A percentile compares a stretch with the other conserved stretches of the same genome.
Conservation (phyloP, 2,113 vertebrate species). For the Boleophthalmus pectinirostris region DNA sequence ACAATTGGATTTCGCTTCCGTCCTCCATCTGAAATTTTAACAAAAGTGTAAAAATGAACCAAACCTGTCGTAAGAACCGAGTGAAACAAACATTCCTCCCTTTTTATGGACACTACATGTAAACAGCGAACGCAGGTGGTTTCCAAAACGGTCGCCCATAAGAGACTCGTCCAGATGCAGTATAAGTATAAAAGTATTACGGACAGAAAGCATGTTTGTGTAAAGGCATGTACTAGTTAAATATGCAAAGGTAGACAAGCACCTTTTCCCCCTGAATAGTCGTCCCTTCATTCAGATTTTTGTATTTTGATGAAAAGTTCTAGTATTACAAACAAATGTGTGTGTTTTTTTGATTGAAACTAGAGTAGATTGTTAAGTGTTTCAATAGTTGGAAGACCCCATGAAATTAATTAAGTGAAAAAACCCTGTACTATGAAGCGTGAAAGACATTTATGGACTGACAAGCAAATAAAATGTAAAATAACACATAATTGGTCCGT, state of each 20-base stretch:
- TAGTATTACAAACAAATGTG: slow-evolving; percentile 32
- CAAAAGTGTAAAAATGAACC: not conserved
- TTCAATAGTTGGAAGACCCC: slow-evolving; percentile 17
- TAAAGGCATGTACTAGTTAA: slow-evolving; percentile 46
- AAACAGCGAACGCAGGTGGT: not conserved
- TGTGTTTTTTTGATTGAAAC: slow-evolving; percentile 21
- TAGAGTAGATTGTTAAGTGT: slow-evolving; percentile 43
- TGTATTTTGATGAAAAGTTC: slow-evolving; percentile 11
- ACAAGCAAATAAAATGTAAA: too few relatives aligned
- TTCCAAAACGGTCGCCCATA: not conserved
- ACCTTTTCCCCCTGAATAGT: slow-evolving; percentile 8
- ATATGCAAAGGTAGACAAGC: slow-evolving; percentile 19
- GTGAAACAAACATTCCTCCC: not conserved
- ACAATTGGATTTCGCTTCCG: too few relatives aligned
- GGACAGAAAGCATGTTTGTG: slow-evolving; percentile 50
- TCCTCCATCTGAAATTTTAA: not conserved
- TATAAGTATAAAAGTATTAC: not conserved
- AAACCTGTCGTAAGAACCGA: not conserved
- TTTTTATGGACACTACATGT: not conserved
- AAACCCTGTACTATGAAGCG: not conserved
- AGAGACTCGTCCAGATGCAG: not conserved
- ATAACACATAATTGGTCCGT: not conserved
- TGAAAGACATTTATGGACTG: too few relatives aligned
- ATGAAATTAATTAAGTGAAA: slow-evolving; percentile 22
- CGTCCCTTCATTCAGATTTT: slow-evolving; percentile 18